Base-by-base conservation (phyloP, 2,113 vertebrate species). In the Murina feae region DNA sequence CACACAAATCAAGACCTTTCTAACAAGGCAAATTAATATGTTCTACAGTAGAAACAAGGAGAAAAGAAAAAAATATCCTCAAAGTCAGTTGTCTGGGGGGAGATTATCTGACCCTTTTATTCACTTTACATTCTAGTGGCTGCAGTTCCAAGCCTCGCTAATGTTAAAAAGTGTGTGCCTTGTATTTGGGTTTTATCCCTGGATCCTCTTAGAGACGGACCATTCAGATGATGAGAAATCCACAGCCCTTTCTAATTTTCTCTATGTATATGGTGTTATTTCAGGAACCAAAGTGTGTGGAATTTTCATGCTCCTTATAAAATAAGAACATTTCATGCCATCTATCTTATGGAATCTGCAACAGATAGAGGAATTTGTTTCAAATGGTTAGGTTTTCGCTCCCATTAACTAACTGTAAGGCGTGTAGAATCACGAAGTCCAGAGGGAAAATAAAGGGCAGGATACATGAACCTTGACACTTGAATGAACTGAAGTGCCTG, bases 361-460 rank as follows among this genome's bases (percentile, higher is more conserved):
- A 47, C 49, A 83, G 47, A 74, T 39, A 42, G 1, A 69, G 32
- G 75, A 60, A 71, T 83, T 75, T 20, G 30, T 86, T 93, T 9
- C 23, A 71, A 93, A 88, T 23, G 85, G 21, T 10, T 82, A 35
- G 63, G 14, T 84, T 91, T 87, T 75, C n/a, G 60, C 32, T 86
- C 49, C 39, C 30, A 28, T 20, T 35, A 63, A 83, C 21, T 37
- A 69, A 51, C 17, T 30, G 17, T 35, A 49, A 87, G 42, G n/a
- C n/a, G 28, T 32, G 39, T 30, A 35, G 55, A 86, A 78, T 89
- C 83, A 66, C 35, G 4, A 69, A 88, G 32, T 97, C 71, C 53
- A 47, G 35, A 58, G 88, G 75, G 47, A 90, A 94, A 89, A 90
- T 10, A 63, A 44, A 93, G 87, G 51, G 30, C 85, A 95, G 51